phyloP scores from a whole-genome alignment of 2,113 vertebrate genomes.

The Leptocoma aspasia region DNA sequence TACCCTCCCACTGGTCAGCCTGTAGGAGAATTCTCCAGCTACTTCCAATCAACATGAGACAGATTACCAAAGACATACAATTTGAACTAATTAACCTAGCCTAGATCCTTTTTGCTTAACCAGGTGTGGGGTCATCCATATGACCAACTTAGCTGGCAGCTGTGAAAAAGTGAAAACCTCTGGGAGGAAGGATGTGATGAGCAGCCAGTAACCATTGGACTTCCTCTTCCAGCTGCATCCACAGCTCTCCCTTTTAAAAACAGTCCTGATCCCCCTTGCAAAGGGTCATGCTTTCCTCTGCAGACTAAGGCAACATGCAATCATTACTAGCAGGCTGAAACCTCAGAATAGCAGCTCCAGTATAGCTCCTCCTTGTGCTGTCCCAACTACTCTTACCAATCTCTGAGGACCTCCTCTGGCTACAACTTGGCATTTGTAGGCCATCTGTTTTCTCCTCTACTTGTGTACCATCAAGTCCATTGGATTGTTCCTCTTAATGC shows the following conservation, averaged over 20 bases:
- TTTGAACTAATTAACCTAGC: slow-evolving; percentile 41
- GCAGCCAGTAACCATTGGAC: neutral
- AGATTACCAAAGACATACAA: neutral
- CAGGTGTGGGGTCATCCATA: slow-evolving; percentile 17
- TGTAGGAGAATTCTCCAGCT: neutral
- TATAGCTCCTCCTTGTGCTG: neutral
- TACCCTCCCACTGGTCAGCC: neutral
- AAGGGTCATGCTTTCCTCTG: neutral
- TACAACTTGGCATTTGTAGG: neutral
- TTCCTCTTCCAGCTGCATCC: slow-evolving; percentile 41
- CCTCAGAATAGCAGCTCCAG: neutral
- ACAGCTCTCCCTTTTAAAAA: neutral
- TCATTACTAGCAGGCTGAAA: neutral
- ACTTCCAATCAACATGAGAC: slow-evolving; percentile 11
- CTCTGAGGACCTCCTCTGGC: slow-evolving; percentile 12
- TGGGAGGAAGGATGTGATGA: slow-evolving; percentile 38
- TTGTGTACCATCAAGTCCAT: neutral
- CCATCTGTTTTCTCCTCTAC: neutral
- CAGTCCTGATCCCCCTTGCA: neutral
- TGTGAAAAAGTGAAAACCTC: neutral
- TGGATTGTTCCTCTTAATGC: neutral
- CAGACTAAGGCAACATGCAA: neutral
- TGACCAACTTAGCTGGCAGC: slow-evolving; percentile 3
- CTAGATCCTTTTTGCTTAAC: neutral
- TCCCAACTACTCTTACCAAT: neutral